Base-by-base conservation (phyloP, 2,797 vertebrate genomes). In the Pantherophis alleghaniensis region DNA sequence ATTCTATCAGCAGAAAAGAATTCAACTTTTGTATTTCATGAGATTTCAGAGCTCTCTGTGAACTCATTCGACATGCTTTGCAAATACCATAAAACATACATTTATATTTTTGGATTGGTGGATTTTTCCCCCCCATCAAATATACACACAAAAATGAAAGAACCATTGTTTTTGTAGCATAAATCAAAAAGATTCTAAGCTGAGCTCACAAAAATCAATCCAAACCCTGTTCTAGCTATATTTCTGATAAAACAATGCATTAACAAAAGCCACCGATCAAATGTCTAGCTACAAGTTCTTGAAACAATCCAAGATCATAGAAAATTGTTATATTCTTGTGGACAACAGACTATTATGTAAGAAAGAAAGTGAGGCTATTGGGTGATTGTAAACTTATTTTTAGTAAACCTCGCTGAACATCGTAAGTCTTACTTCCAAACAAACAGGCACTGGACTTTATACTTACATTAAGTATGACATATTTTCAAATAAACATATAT, bases 231-330 rank as follows among this genome's bases (percentile, higher is more conserved):
- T 91, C 86, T 37, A 90, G 66, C 12, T 86, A 92, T 20, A n/a
- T 90, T 59, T 86, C 56, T 22, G 18, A 5, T 86, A 28, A 66
- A 24, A 18, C n/a, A 37, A 14, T 57, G 10, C n/a, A 42, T 55
- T 53, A 83, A 63, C 57, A 91, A 89, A 87, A 91, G 79, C 37
- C 51, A 53, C 47, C 18, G 74, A 94, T 90, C 94, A 61, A 94
- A 88, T 59, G 74, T 53, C 51, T 53, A 53, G 7, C 51, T 53
- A 2, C 7, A 53, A 53, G 9, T 92, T 79, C 55, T 83, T 42
- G 59, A 74, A 92, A 63, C 22, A 61, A 61, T 5, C 13, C 56
- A 74, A 37, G 1, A 13, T n/a, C 13, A 32, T 4, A 87, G 56
- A 91, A 91, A 88, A 74, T 22, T 32, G 18, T 5, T 32, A 74